phyloP scores from a whole-genome alignment of 2,888 invertebrate genomes.

The Polyommatus icarus region DNA sequence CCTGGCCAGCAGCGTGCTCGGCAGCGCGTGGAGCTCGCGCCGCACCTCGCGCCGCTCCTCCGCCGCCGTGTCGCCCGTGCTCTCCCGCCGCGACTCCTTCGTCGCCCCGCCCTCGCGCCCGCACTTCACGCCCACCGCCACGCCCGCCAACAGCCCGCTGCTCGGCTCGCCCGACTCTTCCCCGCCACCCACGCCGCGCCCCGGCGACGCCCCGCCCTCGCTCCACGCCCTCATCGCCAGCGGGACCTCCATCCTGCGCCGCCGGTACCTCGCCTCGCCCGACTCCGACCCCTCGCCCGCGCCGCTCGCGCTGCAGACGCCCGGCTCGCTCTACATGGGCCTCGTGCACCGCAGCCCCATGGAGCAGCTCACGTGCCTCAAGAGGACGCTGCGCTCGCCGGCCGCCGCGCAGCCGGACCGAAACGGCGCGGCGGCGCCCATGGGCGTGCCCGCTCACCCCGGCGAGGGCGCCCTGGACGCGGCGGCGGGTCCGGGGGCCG shows the following conservation, averaged over 20 bases:
- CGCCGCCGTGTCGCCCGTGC: slow-evolving; percentile 74
- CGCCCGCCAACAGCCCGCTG: slow-evolving; percentile 93
- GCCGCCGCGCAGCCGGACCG: slow-evolving; percentile 58
- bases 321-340: slow-evolving; percentile 82
- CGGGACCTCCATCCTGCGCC: slow-evolving; percentile 68
- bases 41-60: slow-evolving; percentile 80
- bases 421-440: slow-evolving; percentile 54
- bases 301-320: slow-evolving; percentile 81
- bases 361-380: slow-evolving; percentile 88
- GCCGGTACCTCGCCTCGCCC: slow-evolving; percentile 79
- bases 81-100: slow-evolving; percentile 89
- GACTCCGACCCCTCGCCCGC: slow-evolving; percentile 82
- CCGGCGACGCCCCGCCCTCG: slow-evolving; percentile 78
- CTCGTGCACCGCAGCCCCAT: slow-evolving; percentile 87
- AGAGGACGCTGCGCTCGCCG: slow-evolving; percentile 73
- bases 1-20: slow-evolving; percentile 68
- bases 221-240: slow-evolving; percentile 78
- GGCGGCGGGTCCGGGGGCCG: slow-evolving; percentile 51
- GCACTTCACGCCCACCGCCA: slow-evolving; percentile 89
- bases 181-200: slow-evolving; percentile 83
- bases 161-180: slow-evolving; percentile 79
- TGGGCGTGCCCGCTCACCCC: slow-evolving; percentile 82
- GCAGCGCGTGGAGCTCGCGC: slow-evolving; percentile 84
- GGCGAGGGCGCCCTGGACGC: slow-evolving; percentile 80
- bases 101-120: slow-evolving; percentile 85